These are phyloP conservation scores for Polyodon spathula DNA, from an alignment of 2,113 vertebrate species.

Conservation along the genomic window DNA sequence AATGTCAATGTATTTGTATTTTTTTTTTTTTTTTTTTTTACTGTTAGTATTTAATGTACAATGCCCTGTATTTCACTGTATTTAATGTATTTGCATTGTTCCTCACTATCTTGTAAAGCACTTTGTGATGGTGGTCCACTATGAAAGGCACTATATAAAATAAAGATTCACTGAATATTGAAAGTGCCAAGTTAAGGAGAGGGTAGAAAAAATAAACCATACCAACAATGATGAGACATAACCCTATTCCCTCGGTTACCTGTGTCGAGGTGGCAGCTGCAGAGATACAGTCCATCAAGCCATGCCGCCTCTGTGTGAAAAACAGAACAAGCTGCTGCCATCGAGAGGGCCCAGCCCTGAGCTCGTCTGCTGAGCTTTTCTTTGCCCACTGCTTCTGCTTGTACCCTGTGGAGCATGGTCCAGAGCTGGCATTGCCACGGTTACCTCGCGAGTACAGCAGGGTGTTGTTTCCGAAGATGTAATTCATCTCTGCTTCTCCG, in stretches of 20 bases:
- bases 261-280: conserved; percentile 72
- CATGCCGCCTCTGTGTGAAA: conserved; percentile 77
- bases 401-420: conserved; percentile 71
- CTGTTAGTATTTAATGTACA: too few species aligned
- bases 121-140: too few species aligned
- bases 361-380: conserved; percentile 79
- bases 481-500: conserved; percentile 85
- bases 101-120: too few species aligned
- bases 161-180: too few species aligned
- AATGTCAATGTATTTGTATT: too few species aligned
- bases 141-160: too few species aligned
- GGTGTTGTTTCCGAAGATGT: conserved; percentile 97
- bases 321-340: conserved; percentile 92
- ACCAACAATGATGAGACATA: too few species aligned
- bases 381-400: conserved; percentile 83
- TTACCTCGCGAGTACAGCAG: conserved; percentile 78
- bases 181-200: too few species aligned
- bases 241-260: conserved; percentile 55
- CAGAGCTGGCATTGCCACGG: conserved; percentile 67
- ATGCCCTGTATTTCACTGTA: too few species aligned
- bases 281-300: conserved; percentile 91
- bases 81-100: too few species aligned
- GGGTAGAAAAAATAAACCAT: too few species aligned
- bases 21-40: too few species aligned
- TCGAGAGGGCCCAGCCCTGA: conserved; percentile 72